Evolutionary conservation across 2,888 invertebrate genomes (phyloP).

Genomic region (Anodontia alba): DNA sequence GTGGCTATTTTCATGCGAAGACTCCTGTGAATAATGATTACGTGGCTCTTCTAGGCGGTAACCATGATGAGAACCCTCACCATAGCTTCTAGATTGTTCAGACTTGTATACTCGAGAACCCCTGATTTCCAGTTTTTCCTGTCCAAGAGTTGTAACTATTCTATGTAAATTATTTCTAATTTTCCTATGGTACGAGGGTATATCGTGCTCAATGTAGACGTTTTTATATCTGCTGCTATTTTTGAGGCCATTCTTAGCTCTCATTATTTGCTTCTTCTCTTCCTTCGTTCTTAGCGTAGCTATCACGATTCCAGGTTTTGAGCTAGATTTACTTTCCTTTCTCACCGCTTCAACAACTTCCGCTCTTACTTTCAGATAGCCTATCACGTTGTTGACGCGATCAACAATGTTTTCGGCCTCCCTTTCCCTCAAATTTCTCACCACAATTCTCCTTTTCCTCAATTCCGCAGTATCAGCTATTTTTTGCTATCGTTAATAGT

Average conservation of each 20-base stretch:
- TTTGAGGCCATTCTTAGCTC: neutral
- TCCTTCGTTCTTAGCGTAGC: neutral
- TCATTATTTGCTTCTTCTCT: neutral
- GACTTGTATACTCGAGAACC: neutral
- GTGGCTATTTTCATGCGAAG: neutral
- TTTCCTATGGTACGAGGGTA: neutral
- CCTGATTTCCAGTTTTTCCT: neutral
- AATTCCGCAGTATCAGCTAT: neutral
- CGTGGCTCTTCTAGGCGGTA: neutral
- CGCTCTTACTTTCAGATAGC: neutral
- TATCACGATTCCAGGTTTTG: slow-evolving; percentile 4
- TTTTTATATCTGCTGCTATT: neutral
- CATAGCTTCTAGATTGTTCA: neutral
- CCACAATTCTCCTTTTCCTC: neutral
- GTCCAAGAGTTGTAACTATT: neutral
- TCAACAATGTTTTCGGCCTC: neutral
- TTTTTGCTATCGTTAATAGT: neutral
- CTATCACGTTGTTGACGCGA: neutral
- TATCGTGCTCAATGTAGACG: neutral
- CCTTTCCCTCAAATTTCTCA: neutral
- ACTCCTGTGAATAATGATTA: neutral
- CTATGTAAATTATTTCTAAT: neutral
- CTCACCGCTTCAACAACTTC: neutral
- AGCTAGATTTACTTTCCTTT: neutral
- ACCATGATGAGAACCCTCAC: no score